Conservation (phyloP, 2,113 vertebrate species). For the Labeo rohita region DNA sequence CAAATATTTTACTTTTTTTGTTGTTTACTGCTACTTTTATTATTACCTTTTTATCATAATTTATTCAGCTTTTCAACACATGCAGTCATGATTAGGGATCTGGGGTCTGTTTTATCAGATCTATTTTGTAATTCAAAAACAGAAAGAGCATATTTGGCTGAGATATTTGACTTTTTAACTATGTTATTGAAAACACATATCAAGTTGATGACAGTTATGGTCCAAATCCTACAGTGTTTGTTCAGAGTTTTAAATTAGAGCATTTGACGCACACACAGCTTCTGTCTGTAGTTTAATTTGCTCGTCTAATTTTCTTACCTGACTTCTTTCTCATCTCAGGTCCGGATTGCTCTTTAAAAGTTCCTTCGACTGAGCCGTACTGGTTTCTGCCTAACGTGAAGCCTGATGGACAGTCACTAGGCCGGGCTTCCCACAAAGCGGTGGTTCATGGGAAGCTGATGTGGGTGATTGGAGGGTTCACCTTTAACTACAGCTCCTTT, state of each 20-base stretch:
- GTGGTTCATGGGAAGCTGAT: conserved; percentile 92
- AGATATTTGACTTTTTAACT: not conserved
- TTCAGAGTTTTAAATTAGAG: not conserved
- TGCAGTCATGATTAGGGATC: not conserved
- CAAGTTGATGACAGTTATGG: not conserved
- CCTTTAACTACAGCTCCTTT: conserved; percentile 97
- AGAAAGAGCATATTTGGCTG: not conserved
- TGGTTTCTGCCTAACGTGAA: conserved; percentile 96
- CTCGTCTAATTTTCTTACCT: not conserved
- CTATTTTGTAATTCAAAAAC: not conserved
- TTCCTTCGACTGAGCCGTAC: conserved; percentile 96
- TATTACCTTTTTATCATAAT: not conserved
- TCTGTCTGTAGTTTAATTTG: not conserved
- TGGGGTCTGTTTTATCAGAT: not conserved
- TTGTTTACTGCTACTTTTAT: not conserved
- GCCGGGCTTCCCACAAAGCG: conserved; percentile 92
- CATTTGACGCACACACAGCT: not conserved
- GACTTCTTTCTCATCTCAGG: conserved; percentile 70
- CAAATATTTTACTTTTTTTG: not conserved
- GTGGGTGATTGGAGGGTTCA: conserved; percentile 98
- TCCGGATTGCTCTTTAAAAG: conserved; percentile 93
- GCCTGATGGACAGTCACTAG: conserved; percentile 91
- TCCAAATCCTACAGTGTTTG: not conserved
- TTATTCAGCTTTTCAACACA: not conserved
- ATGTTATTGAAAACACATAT: not conserved